Percentiles rank a stretch among this genome's conserved stretches.
Evolutionary conservation across 64 coral and sea anemone genomes (phyloP).

Genomic region (Orbicella faveolata): DNA sequence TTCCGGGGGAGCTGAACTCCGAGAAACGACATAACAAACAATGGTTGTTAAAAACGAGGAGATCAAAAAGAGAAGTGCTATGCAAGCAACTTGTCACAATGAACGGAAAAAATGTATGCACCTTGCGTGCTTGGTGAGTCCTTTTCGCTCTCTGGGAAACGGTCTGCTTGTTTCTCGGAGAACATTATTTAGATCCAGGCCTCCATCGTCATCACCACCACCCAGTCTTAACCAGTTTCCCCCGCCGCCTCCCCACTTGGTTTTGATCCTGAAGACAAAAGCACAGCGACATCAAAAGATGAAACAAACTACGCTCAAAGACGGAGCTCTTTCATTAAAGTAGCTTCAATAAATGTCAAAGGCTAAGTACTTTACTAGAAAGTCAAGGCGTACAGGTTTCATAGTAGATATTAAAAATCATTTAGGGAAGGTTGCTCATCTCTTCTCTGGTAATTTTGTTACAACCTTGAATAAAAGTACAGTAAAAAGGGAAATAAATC

Average conservation of each 20-base stretch:
- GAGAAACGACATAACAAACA: not conserved
- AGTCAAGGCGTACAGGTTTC: too few species aligned
- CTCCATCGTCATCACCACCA: constrained; percentile 57
- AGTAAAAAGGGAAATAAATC: too few species aligned
- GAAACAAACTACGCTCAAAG: too few species aligned
- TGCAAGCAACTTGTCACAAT: not conserved
- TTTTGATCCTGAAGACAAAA: not conserved
- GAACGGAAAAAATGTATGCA: not conserved
- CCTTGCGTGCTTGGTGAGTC: constrained; percentile 2
- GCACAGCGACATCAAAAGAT: not conserved
- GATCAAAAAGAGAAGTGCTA: not conserved
- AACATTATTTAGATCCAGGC: constrained; percentile 52
- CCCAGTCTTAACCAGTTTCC: constrained; percentile 83
- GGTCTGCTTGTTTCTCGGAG: not conserved
- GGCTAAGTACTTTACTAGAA: too few species aligned
- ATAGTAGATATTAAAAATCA: too few species aligned
- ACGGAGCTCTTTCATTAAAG: too few species aligned
- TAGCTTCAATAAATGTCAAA: too few species aligned
- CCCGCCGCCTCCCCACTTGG: constrained; percentile 40
- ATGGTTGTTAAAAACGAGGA: not conserved
- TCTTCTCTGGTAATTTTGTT: too few species aligned
- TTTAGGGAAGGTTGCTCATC: too few species aligned
- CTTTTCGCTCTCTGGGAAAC: not conserved
- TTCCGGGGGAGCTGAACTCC: not conserved
- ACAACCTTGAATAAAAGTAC: too few species aligned